Evolutionary conservation across 2,113 vertebrate genomes (phyloP), one percentile per base, ranked within the genome.

Genomic region (Coracopsis vasa): DNA sequence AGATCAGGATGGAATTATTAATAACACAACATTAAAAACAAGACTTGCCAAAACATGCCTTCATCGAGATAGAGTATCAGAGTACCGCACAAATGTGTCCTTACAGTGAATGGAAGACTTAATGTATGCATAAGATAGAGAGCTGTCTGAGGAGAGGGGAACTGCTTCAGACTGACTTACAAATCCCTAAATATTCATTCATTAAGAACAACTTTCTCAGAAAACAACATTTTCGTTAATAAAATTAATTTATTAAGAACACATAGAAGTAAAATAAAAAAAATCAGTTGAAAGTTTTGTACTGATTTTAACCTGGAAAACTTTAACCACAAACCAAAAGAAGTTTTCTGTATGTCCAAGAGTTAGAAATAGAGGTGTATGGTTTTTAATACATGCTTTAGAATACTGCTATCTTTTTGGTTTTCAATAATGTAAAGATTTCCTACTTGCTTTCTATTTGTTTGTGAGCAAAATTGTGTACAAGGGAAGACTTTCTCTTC

Each of bases 11-110:
- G 51, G 37, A 28, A 72, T 80, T 39, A 53, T 67, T 44, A 51
- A 77, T 33, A 29, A 14, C n/a, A 56, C 6, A 66, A 35, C 66
- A 70, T 35, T 50, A 35, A 85, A 72, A 90, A 17, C 7, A 47
- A 19, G 7, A 44, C 16, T 41, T 33, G n/a, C n/a, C 12, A 11
- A 80, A 42, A 3, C 42, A 23, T 9, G 39, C 24, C 7, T 27
- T 67, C 81, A 35, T 6, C 0, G 0, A 82, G n/a, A 54, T 56
- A 14, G 33, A 24, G 33, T 58, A 14, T n/a, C 27, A 33, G 45
- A 31, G 1, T 42, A 13, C 33, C 10, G 16, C 0, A 0, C 17
- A 35, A 69, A 1, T 1, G 0, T 21, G 37, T 31, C 35, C 3
- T 3, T 45, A 19, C 2, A 53, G 27, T 25, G 41, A 91, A 21